Conservation (phyloP, 2,797 vertebrate genomes). For the Chelmon rostratus region DNA sequence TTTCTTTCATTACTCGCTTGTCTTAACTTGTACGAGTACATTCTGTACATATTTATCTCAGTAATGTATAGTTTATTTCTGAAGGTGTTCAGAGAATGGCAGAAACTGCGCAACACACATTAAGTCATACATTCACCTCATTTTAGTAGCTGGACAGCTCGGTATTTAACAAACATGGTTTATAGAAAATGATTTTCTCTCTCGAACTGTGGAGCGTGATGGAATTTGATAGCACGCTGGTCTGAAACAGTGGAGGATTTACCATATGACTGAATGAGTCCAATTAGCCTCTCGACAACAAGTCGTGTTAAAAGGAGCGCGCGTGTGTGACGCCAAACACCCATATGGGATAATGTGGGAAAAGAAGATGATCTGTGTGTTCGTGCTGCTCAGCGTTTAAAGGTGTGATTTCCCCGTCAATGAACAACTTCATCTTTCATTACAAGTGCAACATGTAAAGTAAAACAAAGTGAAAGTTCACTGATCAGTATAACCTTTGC, state of each 20-base stretch:
- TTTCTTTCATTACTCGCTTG: not conserved
- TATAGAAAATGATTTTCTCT: conserved; percentile 65
- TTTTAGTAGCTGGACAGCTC: conserved; percentile 59
- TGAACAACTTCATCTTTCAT: conserved; percentile 15
- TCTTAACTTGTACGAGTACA: conserved; percentile 15
- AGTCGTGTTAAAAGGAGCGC: conserved; percentile 28
- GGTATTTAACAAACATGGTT: conserved; percentile 65
- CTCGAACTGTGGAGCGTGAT: conserved; percentile 41
- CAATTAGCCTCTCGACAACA: conserved; percentile 58
- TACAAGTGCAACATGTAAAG: not conserved
- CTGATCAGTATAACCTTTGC: not conserved
- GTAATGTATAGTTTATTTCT: not conserved
- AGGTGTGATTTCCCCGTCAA: conserved; percentile 21
- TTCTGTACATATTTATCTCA: conserved; percentile 6
- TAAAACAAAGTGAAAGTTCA: not conserved
- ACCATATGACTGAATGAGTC: conserved; percentile 47
- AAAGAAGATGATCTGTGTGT: conserved; percentile 29
- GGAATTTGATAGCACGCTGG: conserved; percentile 50
- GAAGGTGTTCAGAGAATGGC: conserved; percentile 14
- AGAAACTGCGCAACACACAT: conserved; percentile 15
- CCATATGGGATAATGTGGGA: conserved; percentile 25
- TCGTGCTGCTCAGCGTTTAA: conserved; percentile 1
- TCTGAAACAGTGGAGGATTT: conserved; percentile 38
- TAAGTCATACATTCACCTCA: conserved; percentile 31
- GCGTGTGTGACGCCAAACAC: not conserved